A percentile compares a stretch with the other conserved stretches of the same genome.
Conservation (phyloP, 2,113 vertebrate species). For the Aldabrachelys gigantea region DNA sequence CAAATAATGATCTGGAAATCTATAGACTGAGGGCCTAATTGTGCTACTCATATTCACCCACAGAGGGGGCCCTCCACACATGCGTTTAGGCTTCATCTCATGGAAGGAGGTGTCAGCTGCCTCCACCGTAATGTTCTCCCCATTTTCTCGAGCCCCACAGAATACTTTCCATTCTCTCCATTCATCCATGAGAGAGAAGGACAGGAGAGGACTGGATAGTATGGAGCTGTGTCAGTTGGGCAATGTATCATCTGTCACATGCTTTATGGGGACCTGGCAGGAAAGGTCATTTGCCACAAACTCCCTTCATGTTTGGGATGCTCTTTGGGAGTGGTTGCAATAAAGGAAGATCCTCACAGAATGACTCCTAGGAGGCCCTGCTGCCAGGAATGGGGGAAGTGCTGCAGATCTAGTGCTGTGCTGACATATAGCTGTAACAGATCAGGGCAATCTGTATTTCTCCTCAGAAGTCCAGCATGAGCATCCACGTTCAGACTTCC, state of each 20-base stretch:
- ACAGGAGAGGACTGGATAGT: neutral
- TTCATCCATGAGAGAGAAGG: neutral
- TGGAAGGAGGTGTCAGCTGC: neutral
- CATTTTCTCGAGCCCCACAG: neutral
- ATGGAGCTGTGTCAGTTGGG: neutral
- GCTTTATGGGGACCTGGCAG: neutral
- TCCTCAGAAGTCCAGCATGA: no score
- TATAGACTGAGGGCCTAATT: neutral
- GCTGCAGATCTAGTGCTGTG: neutral
- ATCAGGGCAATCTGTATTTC: no score
- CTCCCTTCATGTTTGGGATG: neutral
- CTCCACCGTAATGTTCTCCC: neutral
- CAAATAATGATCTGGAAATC: slow-evolving; percentile 37
- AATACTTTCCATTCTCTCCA: neutral
- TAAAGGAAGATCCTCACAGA: neutral
- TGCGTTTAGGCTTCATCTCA: neutral
- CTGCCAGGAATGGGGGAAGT: neutral
- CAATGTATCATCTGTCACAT: neutral
- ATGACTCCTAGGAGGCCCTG: neutral
- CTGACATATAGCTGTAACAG: no score
- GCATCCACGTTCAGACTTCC: no score
- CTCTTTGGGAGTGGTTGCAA: neutral
- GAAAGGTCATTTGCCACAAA: neutral
- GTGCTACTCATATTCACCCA: neutral
- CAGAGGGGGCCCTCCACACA: neutral